Evolutionary conservation across 2,113 vertebrate genomes (phyloP).

Genomic region (Toxotes chatareus): DNA sequence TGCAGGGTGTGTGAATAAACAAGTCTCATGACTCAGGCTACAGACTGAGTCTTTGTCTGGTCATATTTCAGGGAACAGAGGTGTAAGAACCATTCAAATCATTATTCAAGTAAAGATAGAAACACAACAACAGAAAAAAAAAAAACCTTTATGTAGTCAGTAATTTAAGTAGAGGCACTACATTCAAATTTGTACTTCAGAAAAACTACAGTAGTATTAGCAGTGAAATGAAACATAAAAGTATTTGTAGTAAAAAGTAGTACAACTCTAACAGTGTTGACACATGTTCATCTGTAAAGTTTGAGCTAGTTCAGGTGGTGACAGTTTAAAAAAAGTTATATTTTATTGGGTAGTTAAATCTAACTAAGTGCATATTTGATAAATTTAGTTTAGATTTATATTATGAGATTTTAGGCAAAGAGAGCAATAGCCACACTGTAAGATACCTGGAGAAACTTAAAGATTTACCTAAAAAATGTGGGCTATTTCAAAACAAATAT

Average conservation of each 20-base stretch:
- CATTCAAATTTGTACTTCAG: not conserved
- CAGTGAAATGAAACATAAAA: not conserved
- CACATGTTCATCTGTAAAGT: not conserved
- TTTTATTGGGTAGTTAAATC: too few relatives aligned
- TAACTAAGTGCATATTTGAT: too few relatives aligned
- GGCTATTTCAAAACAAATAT: not conserved
- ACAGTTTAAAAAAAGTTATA: too few relatives aligned
- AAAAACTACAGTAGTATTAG: not conserved
- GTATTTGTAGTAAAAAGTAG: not conserved
- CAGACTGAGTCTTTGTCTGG: slow-evolving; percentile 16
- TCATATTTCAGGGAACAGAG: slow-evolving; percentile 4
- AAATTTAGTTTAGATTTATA: too few relatives aligned
- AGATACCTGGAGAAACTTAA: too few relatives aligned
- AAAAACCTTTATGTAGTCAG: not conserved
- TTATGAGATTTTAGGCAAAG: too few relatives aligned
- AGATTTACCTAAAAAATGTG: not conserved
- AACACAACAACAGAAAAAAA: not conserved
- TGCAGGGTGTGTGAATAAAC: not conserved
- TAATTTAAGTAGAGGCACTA: not conserved
- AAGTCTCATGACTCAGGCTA: not conserved
- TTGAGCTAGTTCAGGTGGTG: not conserved
- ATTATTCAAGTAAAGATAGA: not conserved
- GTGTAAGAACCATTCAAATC: not conserved
- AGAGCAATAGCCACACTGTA: not conserved
- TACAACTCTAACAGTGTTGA: not conserved